phyloP scores from a whole-genome alignment of 2,888 invertebrate species.

The Dendrolimus houi region DNA sequence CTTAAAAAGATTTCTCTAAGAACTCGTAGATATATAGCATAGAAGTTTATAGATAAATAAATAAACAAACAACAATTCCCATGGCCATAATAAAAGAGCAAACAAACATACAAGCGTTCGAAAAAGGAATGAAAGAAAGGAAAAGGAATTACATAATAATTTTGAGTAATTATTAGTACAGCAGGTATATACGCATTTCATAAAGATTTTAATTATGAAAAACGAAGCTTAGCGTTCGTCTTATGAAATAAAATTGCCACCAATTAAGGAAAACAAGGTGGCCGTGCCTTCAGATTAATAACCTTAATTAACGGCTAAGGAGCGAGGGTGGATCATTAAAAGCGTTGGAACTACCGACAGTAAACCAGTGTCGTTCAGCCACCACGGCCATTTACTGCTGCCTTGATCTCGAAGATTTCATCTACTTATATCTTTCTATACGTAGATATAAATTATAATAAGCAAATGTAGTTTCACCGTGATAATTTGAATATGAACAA shows the following conservation, averaged over 20 bases:
- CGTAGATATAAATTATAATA: too few relatives aligned
- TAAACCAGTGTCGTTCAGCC: constrained; percentile 27
- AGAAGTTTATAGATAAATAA: too few relatives aligned
- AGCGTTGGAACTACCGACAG: constrained; percentile 32
- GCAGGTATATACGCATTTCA: constrained; percentile 17
- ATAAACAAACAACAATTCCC: too few relatives aligned
- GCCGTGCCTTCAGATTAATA: constrained; percentile 67
- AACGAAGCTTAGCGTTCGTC: constrained; percentile 39
- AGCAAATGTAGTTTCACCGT: too few relatives aligned
- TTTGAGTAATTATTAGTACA: background rate
- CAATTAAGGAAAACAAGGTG: constrained; percentile 70
- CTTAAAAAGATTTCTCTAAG: too few relatives aligned
- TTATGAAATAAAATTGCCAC: constrained; percentile 63
- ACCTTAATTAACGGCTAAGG: constrained; percentile 66
- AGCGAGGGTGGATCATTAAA: constrained; percentile 50
- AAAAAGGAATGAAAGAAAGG: too few relatives aligned
- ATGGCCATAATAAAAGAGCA: too few relatives aligned
- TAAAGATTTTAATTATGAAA: constrained; percentile 52
- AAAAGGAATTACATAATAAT: background rate
- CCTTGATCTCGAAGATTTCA: constrained; percentile 3
- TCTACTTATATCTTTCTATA: background rate
- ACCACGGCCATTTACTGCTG: constrained; percentile 13
- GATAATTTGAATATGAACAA: too few relatives aligned
- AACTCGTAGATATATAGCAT: too few relatives aligned
- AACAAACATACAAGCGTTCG: too few relatives aligned